phyloP scores from a whole-genome alignment of 2,113 vertebrate genomes.

The Odontesthes bonariensis region DNA sequence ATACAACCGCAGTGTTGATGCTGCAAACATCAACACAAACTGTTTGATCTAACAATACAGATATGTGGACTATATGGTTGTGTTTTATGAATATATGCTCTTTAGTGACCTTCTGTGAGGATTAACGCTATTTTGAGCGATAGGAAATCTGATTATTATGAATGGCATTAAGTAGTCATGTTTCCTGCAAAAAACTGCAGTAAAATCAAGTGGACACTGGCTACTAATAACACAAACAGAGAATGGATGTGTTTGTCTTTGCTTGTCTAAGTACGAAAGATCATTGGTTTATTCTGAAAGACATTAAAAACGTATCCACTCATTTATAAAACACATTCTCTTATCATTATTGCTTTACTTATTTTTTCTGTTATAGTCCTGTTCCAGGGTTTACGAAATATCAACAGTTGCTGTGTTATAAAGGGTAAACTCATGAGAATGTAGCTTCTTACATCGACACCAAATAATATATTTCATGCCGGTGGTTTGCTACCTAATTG shows the following conservation, averaged over 20 bases:
- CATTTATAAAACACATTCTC: not conserved
- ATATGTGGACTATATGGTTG: constrained; percentile 2
- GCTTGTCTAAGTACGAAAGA: not conserved
- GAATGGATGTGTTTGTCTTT: constrained; percentile 6
- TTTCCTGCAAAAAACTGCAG: constrained; percentile 17
- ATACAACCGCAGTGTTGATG: constrained; percentile 52
- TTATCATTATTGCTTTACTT: not conserved
- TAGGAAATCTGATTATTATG: constrained; percentile 60
- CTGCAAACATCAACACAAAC: constrained; percentile 41
- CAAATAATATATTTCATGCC: not conserved
- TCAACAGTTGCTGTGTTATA: not conserved
- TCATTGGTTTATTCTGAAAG: not conserved
- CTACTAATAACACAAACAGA: constrained; percentile 19
- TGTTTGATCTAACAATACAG: constrained; percentile 30
- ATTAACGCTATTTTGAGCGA: constrained; percentile 67
- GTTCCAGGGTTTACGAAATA: too few species aligned
- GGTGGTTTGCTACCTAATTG: constrained; percentile 1
- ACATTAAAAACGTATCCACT: too few species aligned
- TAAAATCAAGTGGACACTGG: constrained; percentile 42
- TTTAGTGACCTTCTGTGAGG: constrained; percentile 43
- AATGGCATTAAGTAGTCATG: constrained; percentile 51
- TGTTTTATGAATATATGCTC: constrained; percentile 26
- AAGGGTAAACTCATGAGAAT: not conserved
- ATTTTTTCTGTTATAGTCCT: not conserved
- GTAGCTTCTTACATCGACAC: not conserved